Base-by-base conservation (phyloP, 2,888 invertebrate genomes). In the Trimorus sp. region DNA sequence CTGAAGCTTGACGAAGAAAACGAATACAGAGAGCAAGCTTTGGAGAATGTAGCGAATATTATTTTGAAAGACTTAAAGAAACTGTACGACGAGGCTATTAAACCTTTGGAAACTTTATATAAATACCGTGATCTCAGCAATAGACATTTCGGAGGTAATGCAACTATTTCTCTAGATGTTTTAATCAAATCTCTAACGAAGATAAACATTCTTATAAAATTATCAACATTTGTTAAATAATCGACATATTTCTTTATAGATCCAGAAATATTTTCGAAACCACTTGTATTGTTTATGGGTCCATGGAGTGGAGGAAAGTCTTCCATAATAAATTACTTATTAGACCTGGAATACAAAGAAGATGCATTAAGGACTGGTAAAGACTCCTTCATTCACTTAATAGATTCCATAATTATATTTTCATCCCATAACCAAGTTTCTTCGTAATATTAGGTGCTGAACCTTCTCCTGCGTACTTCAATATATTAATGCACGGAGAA, bases 111-210 rank as follows among this genome's bases (percentile, higher is more conserved):
- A 93, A 94, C 94, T n/a, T 92, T 97, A 40, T 98, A 97, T 92
- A 98, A 97, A 91, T 98, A 98, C 90, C 94, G 97, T 87, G 98
- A 98, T 91, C 93, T 98, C 75, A 98, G 98, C 90, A 97, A 97
- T 91, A 94, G 97, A 84, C 97, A 97, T 92, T 97, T 97, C 89
- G 96, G 97, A 89, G 94, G 94, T 94, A 88, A 87, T 26, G 82
- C 85, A 83, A 86, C 40, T 53, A 37, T 14, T 4, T 51, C n/a
- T 14, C 14, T 51, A 98, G 94, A 97, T 98, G 89, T 97, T 97
- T 92, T 45, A 45, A 12, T 4, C 9, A 4, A 12, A 11, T 45
- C 2, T 12, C 6, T 4, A 45, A 45, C 6, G n/a, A n/a, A n/a
- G n/a, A n/a, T 12, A 4, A 11, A 45, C 26, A 26, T n/a, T n/a